Base-by-base conservation (phyloP, 1,140 invertebrate genomes). In the Heliconius congener region DNA sequence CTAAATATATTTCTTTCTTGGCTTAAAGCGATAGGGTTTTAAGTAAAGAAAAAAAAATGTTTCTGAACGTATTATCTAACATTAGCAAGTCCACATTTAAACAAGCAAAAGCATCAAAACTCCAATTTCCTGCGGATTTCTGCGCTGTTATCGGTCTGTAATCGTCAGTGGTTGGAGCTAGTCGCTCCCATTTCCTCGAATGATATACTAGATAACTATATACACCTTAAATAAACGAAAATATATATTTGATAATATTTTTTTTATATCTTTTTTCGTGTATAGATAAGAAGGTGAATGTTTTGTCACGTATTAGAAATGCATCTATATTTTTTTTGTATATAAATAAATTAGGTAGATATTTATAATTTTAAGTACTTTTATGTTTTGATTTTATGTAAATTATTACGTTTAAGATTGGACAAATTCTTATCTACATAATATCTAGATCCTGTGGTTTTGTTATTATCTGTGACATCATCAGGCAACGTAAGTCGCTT, bases 41-140 rank as follows among this genome's bases (percentile, higher is more conserved):
- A 46, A 46, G 42, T 46, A 46, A 46, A 46, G 42, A 46, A 46
- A 46, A 46, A 1, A 46, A 4, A 46, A 46, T 16, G 13, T 46
- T 52, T 52, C 18, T 8, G 18, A 52, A 19, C 50, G 19, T 52
- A 52, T 52, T 57, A 57, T 23, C 19, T 57, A 19, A 57, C 55
- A 57, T 57, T 57, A 57, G n/a, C 55, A 57, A 57, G 55, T 57
- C 19, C 23, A 66, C 23, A 30, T 66, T 66, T 66, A 66, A 85
- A 85, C 82, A 84, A 88, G 83, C 87, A 83, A 81, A 85, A 82
- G 84, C 79, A 81, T 89, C 84, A 87, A 91, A 91, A 86, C 86
- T 86, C 77, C 90, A 93, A 94, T 93, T 94, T 94, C 91, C 91
- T 93, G 88, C 72, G 76, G 85, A 90, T 88, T 90, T 88, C 90